These are phyloP conservation scores for Cerceris rybyensis DNA, from an alignment of 2,888 invertebrate species.

Conservation along the genomic window DNA sequence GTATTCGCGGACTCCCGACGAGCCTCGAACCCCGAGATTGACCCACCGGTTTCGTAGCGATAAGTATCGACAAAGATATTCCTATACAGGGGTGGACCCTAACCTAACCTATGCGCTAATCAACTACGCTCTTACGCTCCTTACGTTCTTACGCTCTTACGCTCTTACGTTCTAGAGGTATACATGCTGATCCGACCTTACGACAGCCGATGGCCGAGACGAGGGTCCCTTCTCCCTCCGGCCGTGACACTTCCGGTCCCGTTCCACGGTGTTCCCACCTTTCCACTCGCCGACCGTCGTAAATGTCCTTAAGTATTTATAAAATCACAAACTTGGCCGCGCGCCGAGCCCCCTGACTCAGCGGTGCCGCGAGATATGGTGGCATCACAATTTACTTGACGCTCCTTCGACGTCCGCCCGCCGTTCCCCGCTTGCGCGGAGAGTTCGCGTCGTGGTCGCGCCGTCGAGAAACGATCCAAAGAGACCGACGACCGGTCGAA, in stretches of 20 bases:
- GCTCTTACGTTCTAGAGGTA: slow-evolving; percentile 80
- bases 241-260: slow-evolving; percentile 6
- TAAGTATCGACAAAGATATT: slow-evolving; percentile 80
- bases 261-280: slow-evolving; percentile 38
- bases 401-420: slow-evolving; percentile 71
- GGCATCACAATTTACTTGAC: slow-evolving; percentile 87
- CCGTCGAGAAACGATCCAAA: slow-evolving; percentile 14
- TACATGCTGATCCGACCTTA: slow-evolving; percentile 79
- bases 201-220: slow-evolving; percentile 69
- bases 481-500: slow-evolving; percentile 67
- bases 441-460: neutral
- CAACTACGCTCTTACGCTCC: slow-evolving; percentile 75
- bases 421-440: slow-evolving; percentile 33
- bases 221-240: neutral
- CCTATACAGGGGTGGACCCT: slow-evolving; percentile 79
- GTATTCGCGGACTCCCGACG: slow-evolving; percentile 39
- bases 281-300: slow-evolving; percentile 60
- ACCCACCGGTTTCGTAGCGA: slow-evolving; percentile 67
- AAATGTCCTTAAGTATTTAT: slow-evolving; percentile 80
- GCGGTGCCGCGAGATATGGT: slow-evolving; percentile 89
- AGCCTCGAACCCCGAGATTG: slow-evolving; percentile 55
- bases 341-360: slow-evolving; percentile 81
- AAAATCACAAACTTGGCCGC: slow-evolving; percentile 82
- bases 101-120: slow-evolving; percentile 77
- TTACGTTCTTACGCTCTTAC: slow-evolving; percentile 31